Percentiles rank a stretch among this genome's conserved stretches.
phyloP scores from a whole-genome alignment of 1,140 invertebrate species.

The Pemphigus obesinymphae region DNA sequence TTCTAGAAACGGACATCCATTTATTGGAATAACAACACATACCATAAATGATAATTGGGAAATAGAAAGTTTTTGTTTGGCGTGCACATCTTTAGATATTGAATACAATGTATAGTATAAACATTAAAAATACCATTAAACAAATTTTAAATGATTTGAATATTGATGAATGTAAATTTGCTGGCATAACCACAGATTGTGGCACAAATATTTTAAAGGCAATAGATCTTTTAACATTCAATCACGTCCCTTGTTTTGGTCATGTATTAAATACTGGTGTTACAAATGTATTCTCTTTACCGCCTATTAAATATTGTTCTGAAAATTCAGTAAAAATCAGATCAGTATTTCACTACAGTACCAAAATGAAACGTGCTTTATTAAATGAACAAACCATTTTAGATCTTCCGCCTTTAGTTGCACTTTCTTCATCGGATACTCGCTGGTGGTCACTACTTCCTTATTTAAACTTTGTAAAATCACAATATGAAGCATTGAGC shows the following conservation, averaged over 20 bases:
- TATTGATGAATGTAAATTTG: not conserved
- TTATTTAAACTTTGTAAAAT: not conserved
- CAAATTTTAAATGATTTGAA: not conserved
- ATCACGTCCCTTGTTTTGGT: not conserved
- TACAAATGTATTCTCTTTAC: not conserved
- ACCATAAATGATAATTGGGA: not conserved
- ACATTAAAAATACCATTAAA: not conserved
- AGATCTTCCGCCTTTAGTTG: not conserved
- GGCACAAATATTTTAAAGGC: not conserved
- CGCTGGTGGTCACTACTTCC: not conserved
- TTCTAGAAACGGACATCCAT: not conserved
- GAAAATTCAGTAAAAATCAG: not conserved
- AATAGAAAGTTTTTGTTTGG: not conserved
- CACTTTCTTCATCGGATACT: not conserved
- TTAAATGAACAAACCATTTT: not conserved
- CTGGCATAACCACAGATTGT: not conserved
- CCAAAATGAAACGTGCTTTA: not conserved
- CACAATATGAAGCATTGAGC: not conserved
- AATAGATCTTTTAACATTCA: not conserved
- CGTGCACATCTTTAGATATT: not conserved
- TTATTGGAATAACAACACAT: not conserved
- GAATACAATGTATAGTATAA: not conserved
- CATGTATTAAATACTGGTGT: not conserved
- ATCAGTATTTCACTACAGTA: not conserved
- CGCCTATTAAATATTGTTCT: not conserved